Percentiles rank a stretch among this genome's conserved stretches.
These are phyloP conservation scores for Magallana angulata DNA, from an alignment of 1,140 invertebrate species.

Conservation along the genomic window DNA sequence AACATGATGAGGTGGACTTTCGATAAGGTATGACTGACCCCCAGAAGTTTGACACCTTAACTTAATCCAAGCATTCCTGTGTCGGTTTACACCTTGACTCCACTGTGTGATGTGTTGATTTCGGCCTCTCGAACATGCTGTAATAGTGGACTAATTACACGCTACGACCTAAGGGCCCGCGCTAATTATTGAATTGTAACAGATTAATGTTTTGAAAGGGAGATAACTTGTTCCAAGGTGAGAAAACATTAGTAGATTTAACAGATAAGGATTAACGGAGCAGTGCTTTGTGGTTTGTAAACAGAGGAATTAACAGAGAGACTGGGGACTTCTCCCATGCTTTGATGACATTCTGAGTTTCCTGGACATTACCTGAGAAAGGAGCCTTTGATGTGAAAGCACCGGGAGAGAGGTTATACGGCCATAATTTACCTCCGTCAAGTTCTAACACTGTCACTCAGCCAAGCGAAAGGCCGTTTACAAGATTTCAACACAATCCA, in stretches of 20 bases:
- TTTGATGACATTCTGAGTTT: background rate
- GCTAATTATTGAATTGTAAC: constrained; percentile 21
- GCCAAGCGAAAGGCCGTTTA: constrained; percentile 23
- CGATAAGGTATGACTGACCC: constrained; percentile 32
- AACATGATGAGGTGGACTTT: constrained; percentile 12
- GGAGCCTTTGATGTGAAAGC: constrained; percentile 17
- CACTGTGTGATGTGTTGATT: constrained; percentile 5
- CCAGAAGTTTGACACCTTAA: constrained; percentile 19
- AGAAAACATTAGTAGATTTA: constrained; percentile 21
- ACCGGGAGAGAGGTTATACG: background rate
- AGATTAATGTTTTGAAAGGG: constrained; percentile 30
- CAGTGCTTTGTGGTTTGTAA: background rate
- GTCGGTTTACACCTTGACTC: background rate
- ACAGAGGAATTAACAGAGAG: background rate
- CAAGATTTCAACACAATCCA: constrained; percentile 27
- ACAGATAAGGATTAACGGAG: constrained; percentile 8
- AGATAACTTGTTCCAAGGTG: background rate
- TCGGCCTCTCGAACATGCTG: background rate
- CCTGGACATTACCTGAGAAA: background rate
- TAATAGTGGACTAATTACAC: constrained; percentile 23
- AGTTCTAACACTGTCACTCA: background rate
- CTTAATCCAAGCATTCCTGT: constrained; percentile 17
- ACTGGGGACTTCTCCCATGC: background rate
- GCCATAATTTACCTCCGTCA: constrained; percentile 32
- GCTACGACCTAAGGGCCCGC: background rate